phyloP scores from a whole-genome alignment of 2,888 invertebrate genomes.

The Diarsia mendica region DNA sequence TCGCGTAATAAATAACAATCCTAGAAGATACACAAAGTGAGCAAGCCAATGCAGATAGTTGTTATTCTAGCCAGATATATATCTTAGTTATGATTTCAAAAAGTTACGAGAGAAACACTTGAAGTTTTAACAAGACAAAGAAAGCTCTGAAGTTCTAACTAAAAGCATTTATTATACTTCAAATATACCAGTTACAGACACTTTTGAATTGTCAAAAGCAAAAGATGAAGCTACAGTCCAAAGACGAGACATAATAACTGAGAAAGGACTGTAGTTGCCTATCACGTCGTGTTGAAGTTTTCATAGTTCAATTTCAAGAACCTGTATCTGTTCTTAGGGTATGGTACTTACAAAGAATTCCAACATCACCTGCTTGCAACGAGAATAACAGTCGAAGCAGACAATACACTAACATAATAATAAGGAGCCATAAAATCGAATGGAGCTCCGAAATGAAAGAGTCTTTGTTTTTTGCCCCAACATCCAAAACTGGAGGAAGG shows the following conservation, averaged over 20 bases:
- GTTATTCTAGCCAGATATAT: background rate
- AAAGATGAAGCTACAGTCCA: background rate
- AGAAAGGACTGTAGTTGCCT: background rate
- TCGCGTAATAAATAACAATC: conserved; percentile 11
- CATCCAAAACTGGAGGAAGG: conserved; percentile 79
- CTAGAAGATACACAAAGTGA: background rate
- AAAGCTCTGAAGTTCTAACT: background rate
- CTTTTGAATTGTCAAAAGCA: background rate
- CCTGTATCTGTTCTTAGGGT: background rate
- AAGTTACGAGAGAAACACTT: conserved; percentile 1
- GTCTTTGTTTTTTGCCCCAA: conserved; percentile 78
- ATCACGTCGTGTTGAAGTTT: conserved; percentile 7
- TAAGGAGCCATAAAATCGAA: conserved; percentile 81
- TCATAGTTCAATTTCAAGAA: conserved; percentile 19
- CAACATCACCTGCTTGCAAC: conserved; percentile 63
- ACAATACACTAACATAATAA: conserved; percentile 68
- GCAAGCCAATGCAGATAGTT: background rate
- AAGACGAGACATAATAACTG: background rate
- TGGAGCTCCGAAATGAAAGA: conserved; percentile 76
- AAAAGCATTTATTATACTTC: background rate
- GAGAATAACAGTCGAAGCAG: conserved; percentile 54
- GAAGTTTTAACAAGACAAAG: conserved; percentile 16
- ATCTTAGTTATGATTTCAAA: background rate
- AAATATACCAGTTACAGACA: background rate
- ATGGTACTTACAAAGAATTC: conserved; percentile 16